phyloP scores from a whole-genome alignment of 2,888 invertebrate species.

The Spilosoma lubricipeda region DNA sequence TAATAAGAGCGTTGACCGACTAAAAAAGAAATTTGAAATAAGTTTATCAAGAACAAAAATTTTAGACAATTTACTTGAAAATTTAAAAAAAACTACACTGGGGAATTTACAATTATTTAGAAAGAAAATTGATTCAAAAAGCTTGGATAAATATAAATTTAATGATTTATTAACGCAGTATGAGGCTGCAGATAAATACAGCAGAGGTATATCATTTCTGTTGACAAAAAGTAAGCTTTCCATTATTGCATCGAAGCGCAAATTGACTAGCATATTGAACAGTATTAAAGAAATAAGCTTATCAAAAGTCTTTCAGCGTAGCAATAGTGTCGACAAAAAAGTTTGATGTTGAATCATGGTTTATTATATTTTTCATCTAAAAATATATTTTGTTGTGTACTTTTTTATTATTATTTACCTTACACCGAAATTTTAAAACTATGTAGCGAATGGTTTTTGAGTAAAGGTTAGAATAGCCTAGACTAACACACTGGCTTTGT shows the following conservation, averaged over 20 bases:
- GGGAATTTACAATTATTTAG: background rate
- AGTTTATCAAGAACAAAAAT: conserved; percentile 10
- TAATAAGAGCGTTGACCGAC: conserved; percentile 23
- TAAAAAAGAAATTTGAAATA: conserved; percentile 34
- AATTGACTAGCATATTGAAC: background rate
- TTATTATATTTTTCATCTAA: background rate
- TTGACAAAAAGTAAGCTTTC: conserved; percentile 27
- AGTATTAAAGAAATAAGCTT: conserved; percentile 1
- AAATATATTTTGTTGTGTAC: background rate
- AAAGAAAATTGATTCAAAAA: conserved; percentile 1
- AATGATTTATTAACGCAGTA: conserved; percentile 29
- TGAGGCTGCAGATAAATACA: conserved; percentile 20
- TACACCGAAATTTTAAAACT: background rate
- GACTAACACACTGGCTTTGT: too few species aligned
- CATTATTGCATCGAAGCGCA: conserved; percentile 22
- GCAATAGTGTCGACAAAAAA: background rate
- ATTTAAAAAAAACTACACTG: background rate
- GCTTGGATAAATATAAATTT: conserved; percentile 13
- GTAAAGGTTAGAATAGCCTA: background rate
- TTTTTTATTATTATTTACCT: background rate
- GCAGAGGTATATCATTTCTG: conserved; percentile 32
- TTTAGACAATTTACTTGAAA: conserved; percentile 2
- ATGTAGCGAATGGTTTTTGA: background rate
- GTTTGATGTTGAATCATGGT: background rate
- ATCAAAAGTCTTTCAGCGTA: conserved; percentile 1